phyloP scores from a whole-genome alignment of 2,888 invertebrate genomes.

The Adelognathus sp. region DNA sequence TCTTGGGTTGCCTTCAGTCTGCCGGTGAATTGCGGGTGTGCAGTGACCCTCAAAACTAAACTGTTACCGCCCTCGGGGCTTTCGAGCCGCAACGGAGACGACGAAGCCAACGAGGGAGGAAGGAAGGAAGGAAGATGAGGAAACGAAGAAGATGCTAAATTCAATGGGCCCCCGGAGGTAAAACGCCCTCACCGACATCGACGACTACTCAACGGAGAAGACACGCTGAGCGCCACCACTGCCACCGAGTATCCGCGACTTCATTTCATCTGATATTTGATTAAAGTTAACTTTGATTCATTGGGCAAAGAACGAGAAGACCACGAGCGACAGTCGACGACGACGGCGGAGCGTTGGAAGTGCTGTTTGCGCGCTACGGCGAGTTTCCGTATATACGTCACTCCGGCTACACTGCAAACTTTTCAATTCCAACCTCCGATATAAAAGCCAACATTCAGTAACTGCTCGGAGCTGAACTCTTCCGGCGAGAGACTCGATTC shows the following conservation, averaged over 20 bases:
- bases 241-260: constrained; percentile 59
- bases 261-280: constrained; percentile 73
- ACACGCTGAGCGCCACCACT: constrained; percentile 5
- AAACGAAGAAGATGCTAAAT: constrained; percentile 38
- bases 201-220: constrained; percentile 34
- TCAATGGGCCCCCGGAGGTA: constrained; percentile 54
- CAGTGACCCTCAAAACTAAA: constrained; percentile 72
- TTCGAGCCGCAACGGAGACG: constrained; percentile 36
- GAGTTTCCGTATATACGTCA: constrained; percentile 6
- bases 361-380: constrained; percentile 38
- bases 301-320: constrained; percentile 27
- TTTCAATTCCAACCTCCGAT: constrained; percentile 61
- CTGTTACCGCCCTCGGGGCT: constrained; percentile 61
- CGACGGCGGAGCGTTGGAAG: constrained; percentile 23
- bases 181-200: constrained; percentile 41
- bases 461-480: constrained; percentile 47
- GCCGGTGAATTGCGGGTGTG: constrained; percentile 69
- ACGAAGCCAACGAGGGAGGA: constrained; percentile 19
- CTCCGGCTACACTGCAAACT: constrained; percentile 53
- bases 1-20: constrained; percentile 45
- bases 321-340: background rate
- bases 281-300: constrained; percentile 73
- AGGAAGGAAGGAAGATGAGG: constrained; percentile 32
- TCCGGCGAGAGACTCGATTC: constrained; percentile 24
- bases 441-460: constrained; percentile 54